Conservation (phyloP, 2,113 vertebrate species). For the Melanocharis versteri region DNA sequence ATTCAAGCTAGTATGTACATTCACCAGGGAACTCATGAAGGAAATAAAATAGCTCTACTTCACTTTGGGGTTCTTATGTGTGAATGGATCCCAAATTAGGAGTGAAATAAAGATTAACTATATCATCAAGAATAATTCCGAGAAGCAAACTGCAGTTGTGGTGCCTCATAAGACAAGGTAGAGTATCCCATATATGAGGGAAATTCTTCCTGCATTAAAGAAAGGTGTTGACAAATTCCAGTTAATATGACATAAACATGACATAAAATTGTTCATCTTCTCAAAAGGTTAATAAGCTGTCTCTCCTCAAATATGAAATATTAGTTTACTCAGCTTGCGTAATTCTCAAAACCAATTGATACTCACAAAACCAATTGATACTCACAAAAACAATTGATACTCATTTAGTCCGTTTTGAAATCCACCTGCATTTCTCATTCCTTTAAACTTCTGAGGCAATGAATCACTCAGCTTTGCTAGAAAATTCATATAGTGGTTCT, state of each 20-base stretch:
- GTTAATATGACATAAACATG: background rate
- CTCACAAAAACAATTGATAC: background rate
- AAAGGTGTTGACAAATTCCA: background rate
- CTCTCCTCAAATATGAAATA: background rate
- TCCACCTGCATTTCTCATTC: background rate
- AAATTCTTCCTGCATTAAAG: background rate
- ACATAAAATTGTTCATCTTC: background rate
- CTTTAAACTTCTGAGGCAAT: background rate
- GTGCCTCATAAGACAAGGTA: background rate
- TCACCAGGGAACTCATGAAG: background rate
- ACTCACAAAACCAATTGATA: background rate
- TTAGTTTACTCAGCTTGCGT: background rate
- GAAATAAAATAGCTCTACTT: background rate
- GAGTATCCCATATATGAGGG: background rate
- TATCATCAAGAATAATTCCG: background rate
- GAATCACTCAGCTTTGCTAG: background rate
- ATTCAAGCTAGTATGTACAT: background rate
- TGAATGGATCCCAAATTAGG: background rate
- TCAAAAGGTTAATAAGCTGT: background rate
- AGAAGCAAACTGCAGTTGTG: background rate
- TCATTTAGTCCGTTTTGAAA: background rate
- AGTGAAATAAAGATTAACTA: background rate
- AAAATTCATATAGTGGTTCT: background rate
- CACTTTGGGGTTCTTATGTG: background rate
- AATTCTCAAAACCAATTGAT: background rate